Base-by-base conservation (phyloP, 2,113 vertebrate species). In the Spea multiplicata region DNA sequence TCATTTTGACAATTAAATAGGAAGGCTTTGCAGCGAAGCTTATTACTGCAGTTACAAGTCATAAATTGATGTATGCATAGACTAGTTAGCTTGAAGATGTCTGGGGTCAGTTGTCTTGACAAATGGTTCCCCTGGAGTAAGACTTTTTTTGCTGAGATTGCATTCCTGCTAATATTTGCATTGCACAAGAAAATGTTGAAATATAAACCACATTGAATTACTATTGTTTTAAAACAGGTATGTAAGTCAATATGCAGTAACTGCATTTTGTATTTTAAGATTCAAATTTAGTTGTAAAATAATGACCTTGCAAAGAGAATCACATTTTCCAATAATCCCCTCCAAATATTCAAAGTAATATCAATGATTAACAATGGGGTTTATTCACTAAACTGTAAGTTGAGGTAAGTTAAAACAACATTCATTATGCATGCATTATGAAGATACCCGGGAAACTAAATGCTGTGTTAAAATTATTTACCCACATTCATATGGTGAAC, bases 1-100 rank as follows among this genome's bases (percentile, higher is more conserved):
- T 71, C 69, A 71, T 71, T 71, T 53, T 5, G 16, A 52, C 50
- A 52, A 71, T 16, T 10, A 71, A 53, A 71, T 71, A 9, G 16
- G 53, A 71, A 30, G 69, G 16, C 50, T 71, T 53, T 71, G 12
- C 49, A 13, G 8, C 1, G 17, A 9, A 71, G 49, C 30, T 44
- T 53, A 71, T 53, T 53, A 53, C 44, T 12, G 16, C 69, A 30
- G 49, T 71, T 49, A 16, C n/a, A 71, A 44, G 17, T 55, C 49
- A 53, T 55, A 71, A 71, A 71, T 53, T 16, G 16, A 16, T 44
- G 30, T 66, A 71, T 53, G 16, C 16, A 10, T 13, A 53, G 8
- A 5, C 5, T 6, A 68, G 45, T 6, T 44, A 44, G 66, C 45
- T 44, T 68, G 4, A 48, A 48, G 49, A 52, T 12, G 53, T 55